Conservation (phyloP, 64 coral and sea anemone genomes). For the Pocillopora damicornis region DNA sequence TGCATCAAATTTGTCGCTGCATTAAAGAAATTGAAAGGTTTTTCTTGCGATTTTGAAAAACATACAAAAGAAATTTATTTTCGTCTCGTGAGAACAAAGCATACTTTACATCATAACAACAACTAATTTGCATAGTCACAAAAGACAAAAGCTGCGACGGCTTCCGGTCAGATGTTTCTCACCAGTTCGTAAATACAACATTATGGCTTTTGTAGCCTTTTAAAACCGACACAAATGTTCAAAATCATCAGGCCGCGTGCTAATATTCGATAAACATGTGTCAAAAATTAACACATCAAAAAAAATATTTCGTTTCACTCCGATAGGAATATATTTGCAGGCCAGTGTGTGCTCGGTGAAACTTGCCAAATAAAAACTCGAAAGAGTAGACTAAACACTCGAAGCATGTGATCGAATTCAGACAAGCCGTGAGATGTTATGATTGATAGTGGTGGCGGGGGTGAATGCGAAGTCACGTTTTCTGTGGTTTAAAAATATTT, state of each 20-base stretch:
- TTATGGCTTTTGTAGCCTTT: not conserved
- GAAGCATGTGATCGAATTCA: too few species aligned
- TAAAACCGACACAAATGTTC: not conserved
- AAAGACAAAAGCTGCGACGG: not conserved
- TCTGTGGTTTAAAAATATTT: not conserved
- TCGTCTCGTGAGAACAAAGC: not conserved
- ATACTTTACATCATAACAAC: not conserved
- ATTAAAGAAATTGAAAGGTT: too few species aligned
- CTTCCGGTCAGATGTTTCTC: not conserved
- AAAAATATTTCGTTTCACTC: too few species aligned
- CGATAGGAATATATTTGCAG: too few species aligned
- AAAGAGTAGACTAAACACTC: too few species aligned
- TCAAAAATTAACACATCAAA: too few species aligned
- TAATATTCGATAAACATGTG: too few species aligned
- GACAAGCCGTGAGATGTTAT: too few species aligned
- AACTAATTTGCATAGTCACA: not conserved
- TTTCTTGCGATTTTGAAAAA: not conserved
- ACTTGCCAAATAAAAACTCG: too few species aligned
- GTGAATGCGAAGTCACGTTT: not conserved
- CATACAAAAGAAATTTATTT: not conserved
- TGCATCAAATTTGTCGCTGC: too few species aligned
- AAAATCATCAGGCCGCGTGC: not conserved
- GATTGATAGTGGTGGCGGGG: not conserved
- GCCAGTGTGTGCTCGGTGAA: too few species aligned
- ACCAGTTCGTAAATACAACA: not conserved